Evolutionary conservation across 1,140 invertebrate species (phyloP).

Genomic region (Orchestia grillus): DNA sequence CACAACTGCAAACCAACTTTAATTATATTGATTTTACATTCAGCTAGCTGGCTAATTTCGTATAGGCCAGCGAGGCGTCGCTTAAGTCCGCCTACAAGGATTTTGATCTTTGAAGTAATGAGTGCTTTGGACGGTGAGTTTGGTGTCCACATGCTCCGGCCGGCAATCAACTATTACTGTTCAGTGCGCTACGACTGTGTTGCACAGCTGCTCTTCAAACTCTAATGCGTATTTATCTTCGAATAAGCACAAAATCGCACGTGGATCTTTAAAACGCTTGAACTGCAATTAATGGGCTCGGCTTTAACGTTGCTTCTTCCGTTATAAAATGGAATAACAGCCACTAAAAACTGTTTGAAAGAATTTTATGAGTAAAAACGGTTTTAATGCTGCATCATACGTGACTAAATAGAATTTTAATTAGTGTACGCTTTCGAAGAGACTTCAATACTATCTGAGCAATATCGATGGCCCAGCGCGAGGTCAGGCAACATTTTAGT

Average conservation of each 20-base stretch:
- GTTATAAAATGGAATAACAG: no score
- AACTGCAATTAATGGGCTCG: no score
- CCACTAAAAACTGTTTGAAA: no score
- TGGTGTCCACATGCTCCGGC: not conserved
- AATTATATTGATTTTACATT: not conserved
- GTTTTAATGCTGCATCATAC: no score
- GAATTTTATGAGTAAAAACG: no score
- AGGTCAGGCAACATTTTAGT: not conserved
- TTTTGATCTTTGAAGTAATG: no score
- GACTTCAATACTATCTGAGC: not conserved
- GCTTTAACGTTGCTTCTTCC: no score
- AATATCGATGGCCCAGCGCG: not conserved
- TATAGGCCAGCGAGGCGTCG: not conserved
- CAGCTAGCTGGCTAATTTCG: not conserved
- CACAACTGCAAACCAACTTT: not conserved
- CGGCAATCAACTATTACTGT: not conserved
- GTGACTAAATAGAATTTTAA: not conserved
- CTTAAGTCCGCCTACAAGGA: not conserved
- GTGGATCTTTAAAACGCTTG: no score
- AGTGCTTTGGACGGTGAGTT: not conserved
- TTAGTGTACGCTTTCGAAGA: not conserved
- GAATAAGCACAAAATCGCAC: not conserved
- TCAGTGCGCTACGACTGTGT: not conserved
- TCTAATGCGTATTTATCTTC: not conserved
- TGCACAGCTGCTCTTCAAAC: not conserved